Percentiles rank a stretch among this genome's conserved stretches.
Evolutionary conservation across 2,113 vertebrate genomes (phyloP).

Genomic region (Macheiramphus alcinus): DNA sequence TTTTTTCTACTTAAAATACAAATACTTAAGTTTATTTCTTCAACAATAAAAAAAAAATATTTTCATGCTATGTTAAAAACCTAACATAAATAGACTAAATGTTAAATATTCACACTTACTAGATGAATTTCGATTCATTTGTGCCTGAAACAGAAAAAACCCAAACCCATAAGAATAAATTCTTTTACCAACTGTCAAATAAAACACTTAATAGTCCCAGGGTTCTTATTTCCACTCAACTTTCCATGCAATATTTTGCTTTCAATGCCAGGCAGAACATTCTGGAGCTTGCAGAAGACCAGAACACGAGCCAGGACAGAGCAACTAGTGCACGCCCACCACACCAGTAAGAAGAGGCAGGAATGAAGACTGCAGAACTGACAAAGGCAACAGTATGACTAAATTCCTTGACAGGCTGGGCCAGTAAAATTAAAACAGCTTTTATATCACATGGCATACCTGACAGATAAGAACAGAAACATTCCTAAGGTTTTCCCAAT

Average conservation of each 20-base stretch:
- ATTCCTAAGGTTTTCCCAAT: not conserved
- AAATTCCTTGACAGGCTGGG: not conserved
- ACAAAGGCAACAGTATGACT: not conserved
- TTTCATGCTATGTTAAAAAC: not conserved
- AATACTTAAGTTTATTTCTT: not conserved
- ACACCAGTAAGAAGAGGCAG: not conserved
- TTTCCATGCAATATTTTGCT: not conserved
- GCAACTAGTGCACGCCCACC: not conserved
- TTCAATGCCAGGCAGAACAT: not conserved
- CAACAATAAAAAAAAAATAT: not conserved
- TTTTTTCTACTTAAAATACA: not conserved
- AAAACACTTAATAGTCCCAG: not conserved
- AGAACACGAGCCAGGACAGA: not conserved
- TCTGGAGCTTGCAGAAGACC: not conserved
- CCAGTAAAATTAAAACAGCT: not conserved
- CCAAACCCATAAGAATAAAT: not conserved
- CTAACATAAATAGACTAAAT: not conserved
- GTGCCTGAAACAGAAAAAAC: constrained; percentile 76
- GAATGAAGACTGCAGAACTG: not conserved
- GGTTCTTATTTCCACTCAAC: not conserved
- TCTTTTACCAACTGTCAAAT: not conserved
- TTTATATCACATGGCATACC: not conserved
- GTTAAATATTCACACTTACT: constrained; percentile 81
- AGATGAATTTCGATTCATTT: constrained; percentile 87
- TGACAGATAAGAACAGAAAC: not conserved